Base-by-base conservation (phyloP, 2,113 vertebrate species). In the Canis aureus region DNA sequence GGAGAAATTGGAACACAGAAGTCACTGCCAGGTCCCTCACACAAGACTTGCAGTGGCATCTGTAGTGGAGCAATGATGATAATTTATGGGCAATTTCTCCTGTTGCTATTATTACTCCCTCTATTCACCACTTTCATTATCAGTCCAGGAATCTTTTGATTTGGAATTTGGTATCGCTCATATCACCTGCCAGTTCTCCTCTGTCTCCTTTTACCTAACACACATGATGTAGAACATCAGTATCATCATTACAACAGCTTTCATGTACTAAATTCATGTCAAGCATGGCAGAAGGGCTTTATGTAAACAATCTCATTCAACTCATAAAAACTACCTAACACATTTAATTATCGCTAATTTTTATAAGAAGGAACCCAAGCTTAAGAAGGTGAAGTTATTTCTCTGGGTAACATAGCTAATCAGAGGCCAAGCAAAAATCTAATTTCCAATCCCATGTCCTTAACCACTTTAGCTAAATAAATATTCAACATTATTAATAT, bases 381-480 rank as follows among this genome's bases (percentile, higher is more conserved):
- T n/a, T 74, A 57, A 81, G 76, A 83, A 93, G 22, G 25, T 79
- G 29, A 76, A 35, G 1, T 29, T 74, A 32, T 76, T 76, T 86
- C 38, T 67, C 19, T 66, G 23, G 12, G 60, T 51, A 49, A 53
- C 71, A 67, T 25, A 35, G 23, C 16, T 86, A 78, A 49, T 32
- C 73, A 95, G 51, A 84, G 23, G 29, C n/a, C 71, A 43, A 53
- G 11, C 49, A 92, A 74, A 86, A 15, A 51, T 93, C 59, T 49
- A 0, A 89, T 78, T 93, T 95, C 79, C 91, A 93, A 85, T 38
- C 20, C 25, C 79, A 12, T 79, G 11, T 62, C 92, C 87, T 76
- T 87, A 79, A 74, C n/a, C 8, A 53, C 22, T 80, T 91, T 55
- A 82, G 15, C 49, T 79, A 57, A 92, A 64, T 71, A 89, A 73